Conservation (phyloP, 2,888 invertebrate genomes). For the Thysanoteuthis rhombus region DNA sequence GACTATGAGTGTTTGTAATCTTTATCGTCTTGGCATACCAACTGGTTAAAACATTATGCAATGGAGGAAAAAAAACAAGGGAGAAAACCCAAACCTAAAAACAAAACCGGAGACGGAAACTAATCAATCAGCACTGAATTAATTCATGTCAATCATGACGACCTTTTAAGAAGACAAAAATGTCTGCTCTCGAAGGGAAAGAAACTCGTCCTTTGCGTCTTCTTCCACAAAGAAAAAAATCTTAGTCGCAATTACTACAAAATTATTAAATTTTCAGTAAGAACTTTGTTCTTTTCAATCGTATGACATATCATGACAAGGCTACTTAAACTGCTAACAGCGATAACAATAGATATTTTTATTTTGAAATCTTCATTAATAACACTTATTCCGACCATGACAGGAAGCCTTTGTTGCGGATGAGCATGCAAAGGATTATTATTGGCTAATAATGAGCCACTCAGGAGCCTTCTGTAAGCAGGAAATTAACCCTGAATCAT, state of each 20-base stretch:
- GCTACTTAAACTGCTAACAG: not conserved
- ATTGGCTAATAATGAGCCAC: not conserved
- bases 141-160: no score
- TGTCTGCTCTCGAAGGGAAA: no score
- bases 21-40: no score
- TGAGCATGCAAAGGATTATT: not conserved
- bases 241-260: no score
- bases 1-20: not conserved
- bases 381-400: not conserved
- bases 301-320: not conserved
- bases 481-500: not conserved
- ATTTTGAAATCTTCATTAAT: not conserved
- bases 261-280: not conserved
- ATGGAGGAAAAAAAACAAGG: no score
- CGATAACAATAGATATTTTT: not conserved
- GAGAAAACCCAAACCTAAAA: no score
- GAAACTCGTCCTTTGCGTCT: no score
- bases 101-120: no score
- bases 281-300: not conserved
- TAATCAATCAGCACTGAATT: no score
- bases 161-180: no score
- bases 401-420: not conserved
- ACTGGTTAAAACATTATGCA: no score
- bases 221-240: no score
- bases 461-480: not conserved